Percentiles rank a stretch among this genome's conserved stretches.
phyloP scores from a whole-genome alignment of 2,888 invertebrate genomes.

The Pecten maximus region DNA sequence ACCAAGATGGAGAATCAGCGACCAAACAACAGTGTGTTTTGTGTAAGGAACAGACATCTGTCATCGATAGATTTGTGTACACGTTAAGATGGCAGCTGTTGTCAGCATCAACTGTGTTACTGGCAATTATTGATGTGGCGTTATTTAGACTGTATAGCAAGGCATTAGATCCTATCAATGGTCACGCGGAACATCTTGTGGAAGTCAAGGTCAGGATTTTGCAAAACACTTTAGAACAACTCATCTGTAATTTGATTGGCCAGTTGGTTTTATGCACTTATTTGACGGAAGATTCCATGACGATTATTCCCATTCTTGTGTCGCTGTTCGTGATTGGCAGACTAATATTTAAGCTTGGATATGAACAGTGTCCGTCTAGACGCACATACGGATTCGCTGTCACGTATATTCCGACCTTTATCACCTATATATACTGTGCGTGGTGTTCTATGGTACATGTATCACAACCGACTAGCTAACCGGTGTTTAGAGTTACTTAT shows the following conservation, averaged over 20 bases:
- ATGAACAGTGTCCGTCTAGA: constrained; percentile 9
- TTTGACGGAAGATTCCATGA: not conserved
- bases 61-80: not conserved
- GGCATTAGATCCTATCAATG: not conserved
- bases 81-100: not conserved
- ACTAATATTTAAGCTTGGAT: not conserved
- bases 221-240: not conserved
- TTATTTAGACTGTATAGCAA: not conserved
- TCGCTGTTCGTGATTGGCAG: not conserved
- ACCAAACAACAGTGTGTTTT: not conserved
- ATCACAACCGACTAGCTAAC: no score
- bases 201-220: constrained; percentile 5
- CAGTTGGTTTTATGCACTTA: not conserved
- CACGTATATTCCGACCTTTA: not conserved
- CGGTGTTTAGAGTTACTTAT: no score
- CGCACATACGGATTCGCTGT: not conserved
- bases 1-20: not conserved
- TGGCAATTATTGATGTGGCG: not conserved
- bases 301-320: not conserved
- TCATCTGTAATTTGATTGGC: not conserved
- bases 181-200: not conserved
- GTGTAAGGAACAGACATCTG: not conserved
- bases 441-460: constrained; percentile 30
- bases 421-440: not conserved
- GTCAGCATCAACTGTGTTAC: not conserved